A percentile compares a stretch with the other conserved stretches of the same genome.
Evolutionary conservation across 2,113 vertebrate species (phyloP).

Genomic region (Anoura caudifer): DNA sequence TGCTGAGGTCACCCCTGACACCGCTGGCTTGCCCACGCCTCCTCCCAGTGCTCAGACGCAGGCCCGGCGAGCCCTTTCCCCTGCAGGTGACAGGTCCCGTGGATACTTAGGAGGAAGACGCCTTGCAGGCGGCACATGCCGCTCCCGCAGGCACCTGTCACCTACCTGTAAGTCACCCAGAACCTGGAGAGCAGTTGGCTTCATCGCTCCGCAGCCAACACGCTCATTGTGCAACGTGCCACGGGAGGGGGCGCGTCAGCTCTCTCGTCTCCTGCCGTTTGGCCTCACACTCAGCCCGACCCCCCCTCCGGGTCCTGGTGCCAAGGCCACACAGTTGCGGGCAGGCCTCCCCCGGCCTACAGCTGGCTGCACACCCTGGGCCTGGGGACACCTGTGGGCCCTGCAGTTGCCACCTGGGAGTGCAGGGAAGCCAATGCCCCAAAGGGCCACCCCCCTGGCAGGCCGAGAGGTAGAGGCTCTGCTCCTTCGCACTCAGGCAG

Average conservation of each 20-base stretch:
- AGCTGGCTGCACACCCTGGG: not conserved
- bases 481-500: not conserved
- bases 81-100: not conserved
- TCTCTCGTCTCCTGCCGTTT: not conserved
- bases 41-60: not conserved
- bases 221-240: not conserved
- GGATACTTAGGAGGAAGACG: not conserved
- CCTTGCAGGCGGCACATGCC: not conserved
- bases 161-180: not conserved
- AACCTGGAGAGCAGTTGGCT: not conserved
- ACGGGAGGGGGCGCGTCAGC: not conserved
- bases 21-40: not conserved
- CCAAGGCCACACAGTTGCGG: not conserved
- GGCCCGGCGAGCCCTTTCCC: not conserved
- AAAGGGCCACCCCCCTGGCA: no score
- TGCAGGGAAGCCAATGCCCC: not conserved
- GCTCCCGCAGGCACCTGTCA: not conserved
- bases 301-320: not conserved
- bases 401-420: not conserved
- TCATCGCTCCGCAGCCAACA: not conserved
- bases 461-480: not conserved
- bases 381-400: not conserved
- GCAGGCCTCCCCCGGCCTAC: not conserved
- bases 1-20: not conserved
- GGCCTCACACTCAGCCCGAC: fast-evolving